Conservation (phyloP, 2,113 vertebrate genomes). For the Eleginops maclovinus region DNA sequence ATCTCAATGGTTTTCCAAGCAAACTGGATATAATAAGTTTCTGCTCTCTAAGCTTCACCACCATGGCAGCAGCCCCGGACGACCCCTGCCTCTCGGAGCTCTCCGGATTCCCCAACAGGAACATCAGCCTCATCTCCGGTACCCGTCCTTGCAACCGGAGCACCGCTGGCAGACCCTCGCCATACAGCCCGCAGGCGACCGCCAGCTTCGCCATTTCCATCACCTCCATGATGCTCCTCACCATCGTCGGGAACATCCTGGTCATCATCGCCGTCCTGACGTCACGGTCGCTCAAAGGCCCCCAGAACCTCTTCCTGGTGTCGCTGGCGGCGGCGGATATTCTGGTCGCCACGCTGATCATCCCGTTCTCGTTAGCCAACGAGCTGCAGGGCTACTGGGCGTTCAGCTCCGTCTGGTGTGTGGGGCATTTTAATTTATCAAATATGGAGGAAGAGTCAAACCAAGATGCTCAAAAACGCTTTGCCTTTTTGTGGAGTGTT, state of each 20-base stretch:
- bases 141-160: conserved; percentile 59
- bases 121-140: conserved; percentile 44
- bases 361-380: conserved; percentile 88
- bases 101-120: conserved; percentile 25
- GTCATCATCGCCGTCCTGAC: conserved; percentile 91
- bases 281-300: conserved; percentile 81
- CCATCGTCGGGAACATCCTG: conserved; percentile 89
- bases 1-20: conserved; percentile 18
- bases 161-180: conserved; percentile 9
- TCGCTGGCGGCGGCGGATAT: conserved; percentile 88
- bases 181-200: conserved; percentile 80
- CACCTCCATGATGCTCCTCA: conserved; percentile 90
- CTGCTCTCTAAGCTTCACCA: neutral
- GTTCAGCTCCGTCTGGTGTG: conserved; percentile 87
- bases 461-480: too few species aligned
- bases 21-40: neutral
- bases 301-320: conserved; percentile 87
- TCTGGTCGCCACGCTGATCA: conserved; percentile 87
- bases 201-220: conserved; percentile 81
- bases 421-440: too few species aligned
- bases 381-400: conserved; percentile 93
- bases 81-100: conserved; percentile 47
- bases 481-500: too few species aligned
- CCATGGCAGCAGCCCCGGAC: conserved; percentile 47
- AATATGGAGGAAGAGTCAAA: too few species aligned